Conservation (phyloP, 2,888 invertebrate species). For the Cephus nigrinus region DNA sequence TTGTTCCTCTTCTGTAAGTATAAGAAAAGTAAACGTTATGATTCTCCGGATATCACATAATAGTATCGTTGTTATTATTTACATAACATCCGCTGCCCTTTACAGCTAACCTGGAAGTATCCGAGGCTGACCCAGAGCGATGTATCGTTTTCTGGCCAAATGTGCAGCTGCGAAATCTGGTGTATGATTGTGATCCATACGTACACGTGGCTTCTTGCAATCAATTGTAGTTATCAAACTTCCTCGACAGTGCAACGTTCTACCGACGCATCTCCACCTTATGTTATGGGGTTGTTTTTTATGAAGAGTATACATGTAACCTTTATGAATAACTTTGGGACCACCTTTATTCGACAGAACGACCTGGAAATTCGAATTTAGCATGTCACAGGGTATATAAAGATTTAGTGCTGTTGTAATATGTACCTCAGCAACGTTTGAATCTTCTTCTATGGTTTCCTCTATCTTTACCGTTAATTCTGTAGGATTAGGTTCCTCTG, state of each 20-base stretch:
- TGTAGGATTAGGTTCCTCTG: background rate
- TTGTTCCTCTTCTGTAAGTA: background rate
- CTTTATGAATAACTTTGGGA: constrained; percentile 66
- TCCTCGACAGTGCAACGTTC: constrained; percentile 65
- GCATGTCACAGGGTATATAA: background rate
- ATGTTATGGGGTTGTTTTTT: constrained; percentile 65
- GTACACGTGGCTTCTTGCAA: constrained; percentile 58
- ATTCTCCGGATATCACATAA: too few species aligned
- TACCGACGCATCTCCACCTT: constrained; percentile 67
- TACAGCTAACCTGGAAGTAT: constrained; percentile 34
- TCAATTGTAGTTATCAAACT: constrained; percentile 64
- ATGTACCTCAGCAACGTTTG: constrained; percentile 15
- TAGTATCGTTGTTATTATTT: background rate
- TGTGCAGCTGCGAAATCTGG: constrained; percentile 65
- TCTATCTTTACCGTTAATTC: background rate
- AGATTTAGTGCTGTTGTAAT: background rate
- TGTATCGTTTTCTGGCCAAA: constrained; percentile 58
- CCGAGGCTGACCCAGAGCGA: constrained; percentile 46
- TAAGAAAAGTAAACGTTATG: background rate
- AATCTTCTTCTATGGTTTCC: constrained; percentile 2
- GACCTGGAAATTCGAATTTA: constrained; percentile 42
- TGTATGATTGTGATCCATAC: constrained; percentile 66
- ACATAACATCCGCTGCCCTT: background rate
- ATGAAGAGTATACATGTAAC: constrained; percentile 68
- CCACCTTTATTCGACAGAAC: constrained; percentile 68